These are phyloP conservation scores for Oncorhynchus tshawytscha DNA, from an alignment of 2,113 vertebrate species.

Conservation along the genomic window DNA sequence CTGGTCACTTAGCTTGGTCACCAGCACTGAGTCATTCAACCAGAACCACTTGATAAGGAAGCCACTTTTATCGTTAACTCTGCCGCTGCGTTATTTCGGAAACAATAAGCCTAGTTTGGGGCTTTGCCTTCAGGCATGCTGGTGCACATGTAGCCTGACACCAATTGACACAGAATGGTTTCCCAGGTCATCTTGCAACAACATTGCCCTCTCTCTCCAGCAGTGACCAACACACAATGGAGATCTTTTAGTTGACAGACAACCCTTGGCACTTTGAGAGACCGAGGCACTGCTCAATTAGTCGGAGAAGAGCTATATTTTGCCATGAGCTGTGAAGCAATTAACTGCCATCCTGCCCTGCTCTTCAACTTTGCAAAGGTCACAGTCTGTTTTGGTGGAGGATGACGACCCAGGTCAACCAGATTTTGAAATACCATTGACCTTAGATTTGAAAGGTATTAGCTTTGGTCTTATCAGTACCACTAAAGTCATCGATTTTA, in stretches of 20 bases:
- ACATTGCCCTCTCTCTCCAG: conserved; percentile 58
- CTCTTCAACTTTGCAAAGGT: conserved; percentile 51
- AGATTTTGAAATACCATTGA: conserved; percentile 23
- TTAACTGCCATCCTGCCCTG: conserved; percentile 56
- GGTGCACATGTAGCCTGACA: conserved; percentile 71
- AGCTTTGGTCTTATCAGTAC: not conserved
- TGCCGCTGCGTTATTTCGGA: conserved; percentile 59
- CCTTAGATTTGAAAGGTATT: conserved; percentile 11
- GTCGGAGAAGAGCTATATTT: conserved; percentile 31
- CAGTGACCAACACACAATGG: conserved; percentile 62
- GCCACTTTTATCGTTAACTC: conserved; percentile 55
- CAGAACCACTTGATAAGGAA: conserved; percentile 48
- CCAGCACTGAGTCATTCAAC: conserved; percentile 46
- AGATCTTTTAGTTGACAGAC: conserved; percentile 62
- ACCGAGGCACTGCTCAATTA: conserved; percentile 56
- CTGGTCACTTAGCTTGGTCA: conserved; percentile 34
- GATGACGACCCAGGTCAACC: conserved; percentile 24
- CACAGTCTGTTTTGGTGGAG: conserved; percentile 25
- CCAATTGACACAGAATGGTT: conserved; percentile 73
- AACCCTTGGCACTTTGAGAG: conserved; percentile 47
- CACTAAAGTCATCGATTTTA: not conserved
- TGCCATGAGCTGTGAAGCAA: conserved; percentile 49
- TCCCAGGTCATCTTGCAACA: conserved; percentile 71
- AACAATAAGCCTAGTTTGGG: conserved; percentile 57
- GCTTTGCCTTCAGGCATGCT: conserved; percentile 61